Conservation (phyloP, 2,888 invertebrate species). For the Ernsta delagoae region DNA sequence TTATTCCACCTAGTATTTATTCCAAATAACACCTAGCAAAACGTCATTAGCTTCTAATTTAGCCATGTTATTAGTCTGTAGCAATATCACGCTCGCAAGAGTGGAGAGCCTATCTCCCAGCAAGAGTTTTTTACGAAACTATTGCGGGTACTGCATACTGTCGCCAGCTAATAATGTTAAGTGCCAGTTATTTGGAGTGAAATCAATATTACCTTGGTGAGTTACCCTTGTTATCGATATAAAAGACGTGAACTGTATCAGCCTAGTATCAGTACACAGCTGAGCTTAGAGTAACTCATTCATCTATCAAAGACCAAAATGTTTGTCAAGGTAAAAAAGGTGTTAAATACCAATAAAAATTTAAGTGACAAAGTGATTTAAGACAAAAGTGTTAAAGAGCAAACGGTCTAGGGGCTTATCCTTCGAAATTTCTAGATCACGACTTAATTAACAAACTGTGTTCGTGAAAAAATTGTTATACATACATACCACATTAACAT, state of each 20-base stretch:
- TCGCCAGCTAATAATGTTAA: conserved; percentile 35
- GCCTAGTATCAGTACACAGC: conserved; percentile 66
- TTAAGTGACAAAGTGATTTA: conserved; percentile 1
- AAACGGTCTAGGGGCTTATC: not conserved
- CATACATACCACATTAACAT: no score
- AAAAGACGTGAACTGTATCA: conserved; percentile 66
- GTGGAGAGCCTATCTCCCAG: conserved; percentile 23
- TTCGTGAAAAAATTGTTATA: no score
- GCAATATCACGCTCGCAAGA: conserved; percentile 29
- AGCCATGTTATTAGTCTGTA: conserved; percentile 35
- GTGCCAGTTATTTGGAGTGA: conserved; percentile 54
- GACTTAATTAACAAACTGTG: no score
- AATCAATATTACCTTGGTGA: conserved; percentile 76
- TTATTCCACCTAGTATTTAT: conserved; percentile 26
- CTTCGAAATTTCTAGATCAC: not conserved
- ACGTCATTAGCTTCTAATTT: conserved; percentile 35
- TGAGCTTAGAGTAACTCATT: conserved; percentile 49
- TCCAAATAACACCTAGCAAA: conserved; percentile 27
- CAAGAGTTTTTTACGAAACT: conserved; percentile 59
- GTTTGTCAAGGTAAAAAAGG: conserved; percentile 67
- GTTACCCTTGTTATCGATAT: conserved; percentile 67
- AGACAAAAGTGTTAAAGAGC: conserved; percentile 12
- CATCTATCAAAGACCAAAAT: conserved; percentile 51
- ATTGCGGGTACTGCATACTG: conserved; percentile 51
- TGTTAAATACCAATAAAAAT: conserved; percentile 14